A percentile compares a stretch with the other conserved stretches of the same genome.
Evolutionary conservation across 1,140 invertebrate genomes (phyloP).

Genomic region (Nephotettix cincticeps): DNA sequence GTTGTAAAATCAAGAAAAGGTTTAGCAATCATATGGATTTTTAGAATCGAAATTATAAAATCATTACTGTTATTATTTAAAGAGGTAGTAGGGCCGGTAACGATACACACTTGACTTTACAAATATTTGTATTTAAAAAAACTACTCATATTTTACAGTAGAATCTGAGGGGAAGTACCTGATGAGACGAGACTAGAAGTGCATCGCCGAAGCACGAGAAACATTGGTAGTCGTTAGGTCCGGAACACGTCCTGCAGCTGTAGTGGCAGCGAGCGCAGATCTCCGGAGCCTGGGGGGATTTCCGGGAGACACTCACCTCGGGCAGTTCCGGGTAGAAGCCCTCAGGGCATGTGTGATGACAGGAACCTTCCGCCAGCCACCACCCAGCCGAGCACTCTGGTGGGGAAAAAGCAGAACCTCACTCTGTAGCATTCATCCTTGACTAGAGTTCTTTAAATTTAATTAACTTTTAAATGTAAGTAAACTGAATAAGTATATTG

Average conservation of each 20-base stretch:
- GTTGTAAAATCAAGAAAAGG: no score
- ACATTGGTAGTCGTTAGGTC: conserved; percentile 58
- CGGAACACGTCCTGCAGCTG: conserved; percentile 55
- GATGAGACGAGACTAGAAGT: conserved; percentile 24
- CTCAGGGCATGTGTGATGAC: neutral
- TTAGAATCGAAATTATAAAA: neutral
- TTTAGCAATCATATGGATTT: neutral
- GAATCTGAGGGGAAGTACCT: neutral
- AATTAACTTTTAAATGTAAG: no score
- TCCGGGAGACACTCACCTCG: neutral
- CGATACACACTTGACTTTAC: no score
- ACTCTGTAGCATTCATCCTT: no score
- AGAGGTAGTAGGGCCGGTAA: no score
- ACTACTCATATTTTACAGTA: no score
- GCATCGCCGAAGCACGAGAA: conserved; percentile 54
- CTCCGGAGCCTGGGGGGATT: no score
- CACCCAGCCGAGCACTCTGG: conserved; percentile 17
- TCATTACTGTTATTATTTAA: no score
- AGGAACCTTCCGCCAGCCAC: neutral
- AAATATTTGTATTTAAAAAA: no score
- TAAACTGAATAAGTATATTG: no score
- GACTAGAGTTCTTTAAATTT: no score
- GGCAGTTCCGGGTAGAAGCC: neutral
- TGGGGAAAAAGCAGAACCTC: no score
- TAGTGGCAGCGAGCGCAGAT: conserved; percentile 57